phyloP scores from a whole-genome alignment of 1,140 invertebrate genomes.

The Heterodera carotae region DNA sequence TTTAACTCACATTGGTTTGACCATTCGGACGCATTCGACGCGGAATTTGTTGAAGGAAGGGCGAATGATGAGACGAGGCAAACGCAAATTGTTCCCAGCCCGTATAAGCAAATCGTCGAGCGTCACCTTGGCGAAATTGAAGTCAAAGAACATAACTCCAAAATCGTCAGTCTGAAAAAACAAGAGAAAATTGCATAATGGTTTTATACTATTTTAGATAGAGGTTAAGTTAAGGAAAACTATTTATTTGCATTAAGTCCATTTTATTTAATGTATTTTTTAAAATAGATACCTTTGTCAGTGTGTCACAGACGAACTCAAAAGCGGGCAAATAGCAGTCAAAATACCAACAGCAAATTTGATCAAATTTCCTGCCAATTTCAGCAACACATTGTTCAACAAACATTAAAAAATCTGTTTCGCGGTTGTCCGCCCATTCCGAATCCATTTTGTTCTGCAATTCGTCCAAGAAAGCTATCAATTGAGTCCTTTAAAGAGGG shows the following conservation, averaged over 20 bases:
- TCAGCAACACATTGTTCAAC: slow-evolving; percentile 10
- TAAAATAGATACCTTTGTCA: slow-evolving; percentile 2
- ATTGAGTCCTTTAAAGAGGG: slow-evolving; percentile 14
- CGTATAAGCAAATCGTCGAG: slow-evolving; percentile 19
- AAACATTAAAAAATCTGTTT: slow-evolving; percentile 6
- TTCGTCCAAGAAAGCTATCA: slow-evolving; percentile 14
- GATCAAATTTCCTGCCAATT: slow-evolving; percentile 17
- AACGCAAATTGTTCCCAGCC: not conserved
- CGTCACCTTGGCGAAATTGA: slow-evolving; percentile 22
- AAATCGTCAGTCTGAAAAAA: not conserved
- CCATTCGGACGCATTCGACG: slow-evolving; percentile 22
- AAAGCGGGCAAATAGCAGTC: slow-evolving; percentile 29
- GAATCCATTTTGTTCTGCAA: slow-evolving; percentile 12
- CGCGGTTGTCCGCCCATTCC: not conserved
- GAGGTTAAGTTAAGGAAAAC: too few species aligned
- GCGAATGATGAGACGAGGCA: slow-evolving; percentile 23
- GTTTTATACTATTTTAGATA: too few species aligned
- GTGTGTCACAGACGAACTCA: not conserved
- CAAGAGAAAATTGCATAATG: not conserved
- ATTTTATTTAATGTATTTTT: too few species aligned
- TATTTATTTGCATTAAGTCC: too few species aligned
- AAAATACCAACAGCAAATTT: slow-evolving; percentile 24
- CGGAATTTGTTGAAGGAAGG: slow-evolving; percentile 19
- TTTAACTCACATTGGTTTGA: slow-evolving; percentile 22
- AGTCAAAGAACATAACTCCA: slow-evolving; percentile 27